Evolutionary conservation across 2,888 invertebrate species (phyloP).

Genomic region (Sisyra terminalis): DNA sequence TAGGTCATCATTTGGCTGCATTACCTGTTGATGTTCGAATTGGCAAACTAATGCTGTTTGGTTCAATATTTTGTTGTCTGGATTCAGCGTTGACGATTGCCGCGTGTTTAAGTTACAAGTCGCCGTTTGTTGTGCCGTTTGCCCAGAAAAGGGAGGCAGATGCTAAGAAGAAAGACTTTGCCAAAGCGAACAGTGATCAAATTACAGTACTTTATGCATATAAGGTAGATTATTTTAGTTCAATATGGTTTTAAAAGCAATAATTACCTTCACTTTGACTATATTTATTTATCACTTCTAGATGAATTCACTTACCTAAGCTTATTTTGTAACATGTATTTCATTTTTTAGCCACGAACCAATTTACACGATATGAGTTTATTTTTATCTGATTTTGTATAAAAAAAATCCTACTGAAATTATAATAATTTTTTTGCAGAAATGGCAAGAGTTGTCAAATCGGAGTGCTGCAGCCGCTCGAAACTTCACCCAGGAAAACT

Average conservation of each 20-base stretch:
- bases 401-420: neutral
- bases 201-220: slow-evolving; percentile 73
- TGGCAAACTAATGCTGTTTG: slow-evolving; percentile 84
- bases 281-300: too few species aligned
- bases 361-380: too few species aligned
- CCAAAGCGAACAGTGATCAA: slow-evolving; percentile 74
- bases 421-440: slow-evolving; percentile 28
- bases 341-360: too few species aligned
- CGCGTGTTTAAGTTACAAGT: slow-evolving; percentile 63
- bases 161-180: slow-evolving; percentile 55
- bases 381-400: too few species aligned
- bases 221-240: slow-evolving; percentile 34
- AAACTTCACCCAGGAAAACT: slow-evolving; percentile 70
- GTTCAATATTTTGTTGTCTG: slow-evolving; percentile 82
- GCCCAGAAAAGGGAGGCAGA: slow-evolving; percentile 55
- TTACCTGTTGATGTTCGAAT: slow-evolving; percentile 82
- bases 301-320: too few species aligned
- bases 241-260: slow-evolving; percentile 7
- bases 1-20: slow-evolving; percentile 75
- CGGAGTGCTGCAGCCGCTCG: slow-evolving; percentile 53
- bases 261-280: too few species aligned
- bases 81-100: slow-evolving; percentile 87
- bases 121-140: slow-evolving; percentile 60
- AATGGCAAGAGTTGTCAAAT: slow-evolving; percentile 59
- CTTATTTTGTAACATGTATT: too few species aligned